These are phyloP conservation scores for Orthosia cruda DNA, from an alignment of 2,888 invertebrate species.

Conservation along the genomic window DNA sequence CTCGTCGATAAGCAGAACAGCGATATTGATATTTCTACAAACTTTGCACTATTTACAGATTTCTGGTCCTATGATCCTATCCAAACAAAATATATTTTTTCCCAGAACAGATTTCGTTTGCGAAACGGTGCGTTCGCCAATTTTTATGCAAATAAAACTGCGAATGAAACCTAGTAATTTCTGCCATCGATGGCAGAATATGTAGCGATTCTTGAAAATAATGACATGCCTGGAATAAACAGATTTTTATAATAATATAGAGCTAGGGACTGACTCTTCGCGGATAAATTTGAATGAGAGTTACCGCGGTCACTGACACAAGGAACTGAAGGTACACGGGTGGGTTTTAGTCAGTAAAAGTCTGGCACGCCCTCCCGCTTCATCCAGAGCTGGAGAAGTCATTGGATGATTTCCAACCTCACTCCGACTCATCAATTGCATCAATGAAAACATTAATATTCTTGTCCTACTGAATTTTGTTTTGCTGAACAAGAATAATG, in stretches of 20 bases:
- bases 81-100: slow-evolving; percentile 41
- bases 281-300: too few species aligned
- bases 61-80: slow-evolving; percentile 26
- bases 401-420: too few species aligned
- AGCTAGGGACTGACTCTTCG: not conserved
- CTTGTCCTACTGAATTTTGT: not conserved
- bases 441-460: not conserved
- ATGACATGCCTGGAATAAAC: not conserved
- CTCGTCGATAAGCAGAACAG: not conserved
- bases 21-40: slow-evolving; percentile 18
- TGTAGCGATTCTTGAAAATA: not conserved
- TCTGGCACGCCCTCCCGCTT: too few species aligned
- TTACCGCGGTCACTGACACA: too few species aligned
- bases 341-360: too few species aligned
- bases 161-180: slow-evolving; percentile 3
- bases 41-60: slow-evolving; percentile 21
- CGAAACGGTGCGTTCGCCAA: not conserved
- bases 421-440: not conserved
- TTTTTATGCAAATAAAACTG: slow-evolving; percentile 42
- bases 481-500: not conserved
- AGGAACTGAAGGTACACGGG: too few species aligned
- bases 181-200: not conserved
- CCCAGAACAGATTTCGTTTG: slow-evolving; percentile 4
- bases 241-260: not conserved
- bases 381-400: too few species aligned